phyloP scores from a whole-genome alignment of 30 jellyfish, hydroid and myxozoan genomes.

The Aurelia aurita region DNA sequence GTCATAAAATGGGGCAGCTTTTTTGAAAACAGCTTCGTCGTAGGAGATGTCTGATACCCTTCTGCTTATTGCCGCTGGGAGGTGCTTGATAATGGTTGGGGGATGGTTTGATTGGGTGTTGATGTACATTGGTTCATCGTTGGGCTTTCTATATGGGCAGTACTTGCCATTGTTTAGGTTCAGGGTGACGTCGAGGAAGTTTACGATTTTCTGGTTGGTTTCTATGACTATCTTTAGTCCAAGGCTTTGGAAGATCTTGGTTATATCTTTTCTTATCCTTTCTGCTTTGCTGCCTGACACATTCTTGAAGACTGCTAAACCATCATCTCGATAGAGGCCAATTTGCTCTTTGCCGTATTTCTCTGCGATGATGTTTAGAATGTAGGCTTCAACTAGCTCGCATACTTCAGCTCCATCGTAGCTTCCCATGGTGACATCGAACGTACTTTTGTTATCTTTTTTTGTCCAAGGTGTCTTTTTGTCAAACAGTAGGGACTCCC shows the following conservation, averaged over 20 bases:
- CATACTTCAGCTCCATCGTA: constrained; percentile 81
- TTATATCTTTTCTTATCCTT: too few relatives aligned
- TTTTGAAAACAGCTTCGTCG: background rate
- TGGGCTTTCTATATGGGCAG: too few relatives aligned
- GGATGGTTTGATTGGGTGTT: too few relatives aligned
- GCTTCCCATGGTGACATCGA: constrained; percentile 68
- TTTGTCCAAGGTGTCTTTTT: background rate
- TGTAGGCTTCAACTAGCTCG: constrained; percentile 18
- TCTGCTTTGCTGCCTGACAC: background rate
- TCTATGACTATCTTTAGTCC: too few relatives aligned
- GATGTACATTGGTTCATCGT: too few relatives aligned
- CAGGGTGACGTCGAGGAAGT: too few relatives aligned
- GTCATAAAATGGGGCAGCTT: background rate
- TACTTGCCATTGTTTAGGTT: too few relatives aligned
- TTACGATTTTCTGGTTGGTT: too few relatives aligned
- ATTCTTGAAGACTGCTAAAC: background rate
- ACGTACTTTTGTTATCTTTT: background rate
- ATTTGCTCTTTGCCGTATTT: background rate
- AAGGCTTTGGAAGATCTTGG: too few relatives aligned
- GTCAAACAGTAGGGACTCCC: background rate
- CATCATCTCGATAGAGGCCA: too few relatives aligned
- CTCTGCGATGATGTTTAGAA: too few relatives aligned
- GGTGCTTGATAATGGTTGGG: too few relatives aligned
- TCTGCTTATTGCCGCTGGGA: background rate
- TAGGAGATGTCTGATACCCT: background rate